Conservation (phyloP, 2,888 invertebrate species). For the Brachynemurus nebulosus region DNA sequence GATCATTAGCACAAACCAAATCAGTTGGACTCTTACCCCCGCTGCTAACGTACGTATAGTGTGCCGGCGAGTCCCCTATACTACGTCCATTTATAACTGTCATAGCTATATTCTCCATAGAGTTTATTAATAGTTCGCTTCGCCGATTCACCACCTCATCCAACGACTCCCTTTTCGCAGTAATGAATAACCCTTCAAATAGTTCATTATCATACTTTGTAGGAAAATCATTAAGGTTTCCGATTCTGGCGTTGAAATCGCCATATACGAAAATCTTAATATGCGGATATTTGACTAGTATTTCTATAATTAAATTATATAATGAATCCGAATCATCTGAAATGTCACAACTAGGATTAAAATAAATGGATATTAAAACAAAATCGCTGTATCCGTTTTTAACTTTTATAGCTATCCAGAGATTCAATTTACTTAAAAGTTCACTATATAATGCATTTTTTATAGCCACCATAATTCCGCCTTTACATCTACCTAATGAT, state of each 20-base stretch:
- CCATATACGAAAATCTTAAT: background rate
- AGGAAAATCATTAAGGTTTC: background rate
- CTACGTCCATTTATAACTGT: background rate
- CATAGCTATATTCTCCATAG: background rate
- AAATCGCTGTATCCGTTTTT: background rate
- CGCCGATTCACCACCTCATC: background rate
- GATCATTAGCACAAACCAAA: background rate
- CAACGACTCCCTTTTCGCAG: background rate
- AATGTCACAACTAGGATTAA: background rate
- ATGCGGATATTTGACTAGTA: background rate
- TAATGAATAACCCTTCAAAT: background rate
- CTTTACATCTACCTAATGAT: background rate
- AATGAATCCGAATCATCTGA: background rate
- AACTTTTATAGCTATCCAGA: background rate
- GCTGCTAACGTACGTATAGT: background rate
- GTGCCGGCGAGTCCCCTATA: too few species aligned
- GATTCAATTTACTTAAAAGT: background rate
- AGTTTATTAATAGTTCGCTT: background rate
- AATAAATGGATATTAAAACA: background rate
- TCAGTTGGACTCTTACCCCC: background rate
- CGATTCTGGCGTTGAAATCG: background rate
- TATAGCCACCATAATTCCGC: background rate
- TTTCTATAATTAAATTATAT: background rate
- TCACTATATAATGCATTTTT: background rate
- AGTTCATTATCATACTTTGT: background rate